These are phyloP conservation scores for Phaetusa simplex DNA, from an alignment of 2,113 vertebrate genomes.

Conservation along the genomic window DNA sequence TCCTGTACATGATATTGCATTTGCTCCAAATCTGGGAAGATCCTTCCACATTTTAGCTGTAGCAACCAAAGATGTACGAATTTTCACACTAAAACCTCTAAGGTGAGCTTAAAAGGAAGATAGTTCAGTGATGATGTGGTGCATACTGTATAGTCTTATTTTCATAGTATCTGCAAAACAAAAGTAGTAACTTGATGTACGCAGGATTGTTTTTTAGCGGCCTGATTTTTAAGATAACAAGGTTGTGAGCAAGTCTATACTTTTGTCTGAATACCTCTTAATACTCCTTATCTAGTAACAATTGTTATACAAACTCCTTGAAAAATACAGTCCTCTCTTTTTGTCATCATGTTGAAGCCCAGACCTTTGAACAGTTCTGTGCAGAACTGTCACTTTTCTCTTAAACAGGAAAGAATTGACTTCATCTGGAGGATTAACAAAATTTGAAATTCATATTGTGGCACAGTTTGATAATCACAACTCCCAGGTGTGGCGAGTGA, in stretches of 20 bases:
- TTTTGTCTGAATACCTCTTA: not conserved
- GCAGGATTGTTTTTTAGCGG: not conserved
- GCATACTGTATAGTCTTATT: not conserved
- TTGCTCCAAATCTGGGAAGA: slow-evolving; percentile 96
- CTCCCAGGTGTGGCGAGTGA: slow-evolving; percentile 96
- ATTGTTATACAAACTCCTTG: not conserved
- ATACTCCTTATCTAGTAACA: not conserved
- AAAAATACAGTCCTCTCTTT: not conserved
- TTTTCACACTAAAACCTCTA: slow-evolving; percentile 93
- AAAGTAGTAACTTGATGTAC: not conserved
- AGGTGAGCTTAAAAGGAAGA: slow-evolving; percentile 78
- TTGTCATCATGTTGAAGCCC: not conserved
- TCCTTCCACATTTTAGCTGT: slow-evolving; percentile 97
- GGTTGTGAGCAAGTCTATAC: not conserved
- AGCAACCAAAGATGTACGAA: slow-evolving; percentile 95
- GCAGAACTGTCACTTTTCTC: not conserved
- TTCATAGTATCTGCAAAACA: not conserved
- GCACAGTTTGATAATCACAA: slow-evolving; percentile 98
- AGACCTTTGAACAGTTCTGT: not conserved
- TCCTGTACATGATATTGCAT: slow-evolving; percentile 93
- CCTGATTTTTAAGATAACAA: not conserved
- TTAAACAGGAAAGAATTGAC: slow-evolving; percentile 86
- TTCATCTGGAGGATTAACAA: slow-evolving; percentile 87
- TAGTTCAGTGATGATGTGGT: not conserved
- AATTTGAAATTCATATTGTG: slow-evolving; percentile 93